Percentiles rank a stretch among this genome's conserved stretches.
phyloP scores from a whole-genome alignment of 2,797 vertebrate genomes.

The Choloepus didactylus region DNA sequence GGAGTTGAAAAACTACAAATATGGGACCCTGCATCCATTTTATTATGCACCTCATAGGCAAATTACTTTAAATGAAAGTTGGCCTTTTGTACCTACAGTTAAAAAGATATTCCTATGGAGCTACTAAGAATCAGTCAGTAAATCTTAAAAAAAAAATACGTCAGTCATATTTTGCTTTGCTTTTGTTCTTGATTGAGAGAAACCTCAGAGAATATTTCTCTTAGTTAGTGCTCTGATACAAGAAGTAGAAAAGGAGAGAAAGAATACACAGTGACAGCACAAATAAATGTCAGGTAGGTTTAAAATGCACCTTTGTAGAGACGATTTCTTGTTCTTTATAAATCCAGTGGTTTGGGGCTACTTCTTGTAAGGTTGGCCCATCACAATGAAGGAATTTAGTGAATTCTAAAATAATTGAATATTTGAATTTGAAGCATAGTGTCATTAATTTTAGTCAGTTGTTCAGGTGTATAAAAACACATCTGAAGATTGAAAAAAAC shows the following conservation, averaged over 20 bases:
- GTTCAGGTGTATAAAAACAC: not conserved
- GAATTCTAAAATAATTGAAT: not conserved
- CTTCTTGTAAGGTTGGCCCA: not conserved
- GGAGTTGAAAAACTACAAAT: not conserved
- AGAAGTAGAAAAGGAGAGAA: not conserved
- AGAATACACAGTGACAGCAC: not conserved
- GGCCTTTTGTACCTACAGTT: not conserved
- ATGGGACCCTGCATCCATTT: not conserved
- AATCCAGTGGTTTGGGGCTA: conserved; percentile 9
- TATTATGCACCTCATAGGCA: not conserved
- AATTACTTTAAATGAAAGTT: conserved; percentile 10
- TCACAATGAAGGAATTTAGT: not conserved
- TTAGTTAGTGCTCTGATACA: not conserved
- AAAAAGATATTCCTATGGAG: not conserved
- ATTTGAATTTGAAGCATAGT: not conserved
- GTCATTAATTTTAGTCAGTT: not conserved
- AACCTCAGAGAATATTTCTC: not conserved
- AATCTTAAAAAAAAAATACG: not conserved
- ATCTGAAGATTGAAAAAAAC: not conserved
- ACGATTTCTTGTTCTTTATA: not conserved
- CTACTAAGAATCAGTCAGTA: not conserved
- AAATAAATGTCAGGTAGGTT: not conserved
- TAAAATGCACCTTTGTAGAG: not conserved
- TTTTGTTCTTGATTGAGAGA: conserved; percentile 1
- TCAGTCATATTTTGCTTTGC: not conserved